Percentiles rank a stretch among this genome's conserved stretches.
phyloP scores from a whole-genome alignment of 2,888 invertebrate species.

The Ptilodon capucinus region DNA sequence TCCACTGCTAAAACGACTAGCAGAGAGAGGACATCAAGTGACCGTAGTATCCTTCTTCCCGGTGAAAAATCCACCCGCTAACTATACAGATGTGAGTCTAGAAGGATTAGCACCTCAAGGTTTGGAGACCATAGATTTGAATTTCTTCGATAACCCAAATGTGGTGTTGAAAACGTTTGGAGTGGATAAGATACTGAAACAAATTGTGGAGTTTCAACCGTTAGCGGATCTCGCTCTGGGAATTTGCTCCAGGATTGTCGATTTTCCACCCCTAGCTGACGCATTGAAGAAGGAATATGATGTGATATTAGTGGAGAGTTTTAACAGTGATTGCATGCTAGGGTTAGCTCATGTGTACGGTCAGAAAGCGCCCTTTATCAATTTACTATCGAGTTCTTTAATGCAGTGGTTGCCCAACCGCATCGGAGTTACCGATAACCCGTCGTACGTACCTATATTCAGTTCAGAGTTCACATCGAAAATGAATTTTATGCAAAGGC shows the following conservation, averaged over 20 bases:
- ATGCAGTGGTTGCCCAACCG: constrained; percentile 81
- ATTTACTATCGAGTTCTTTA: constrained; percentile 78
- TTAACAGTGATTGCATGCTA: constrained; percentile 85
- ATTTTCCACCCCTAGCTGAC: constrained; percentile 59
- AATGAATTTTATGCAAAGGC: constrained; percentile 77
- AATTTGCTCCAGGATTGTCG: constrained; percentile 65
- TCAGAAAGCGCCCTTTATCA: constrained; percentile 79
- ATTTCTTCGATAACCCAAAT: constrained; percentile 46
- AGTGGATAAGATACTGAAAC: constrained; percentile 46
- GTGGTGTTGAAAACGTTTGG: constrained; percentile 44
- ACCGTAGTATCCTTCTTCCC: constrained; percentile 85
- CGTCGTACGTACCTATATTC: constrained; percentile 79
- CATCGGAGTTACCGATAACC: constrained; percentile 73
- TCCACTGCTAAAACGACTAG: constrained; percentile 78
- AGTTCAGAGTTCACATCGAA: constrained; percentile 70
- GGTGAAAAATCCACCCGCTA: constrained; percentile 64
- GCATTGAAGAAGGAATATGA: constrained; percentile 81
- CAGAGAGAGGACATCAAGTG: constrained; percentile 82
- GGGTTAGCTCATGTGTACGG: constrained; percentile 81
- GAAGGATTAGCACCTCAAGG: constrained; percentile 62
- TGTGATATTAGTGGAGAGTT: constrained; percentile 83
- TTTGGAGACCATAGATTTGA: constrained; percentile 59
- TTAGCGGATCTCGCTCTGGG: constrained; percentile 55
- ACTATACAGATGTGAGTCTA: constrained; percentile 70
- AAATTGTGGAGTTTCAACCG: constrained; percentile 51